Base-by-base conservation (phyloP, 2,888 invertebrate genomes). In the Machimus rusticus region DNA sequence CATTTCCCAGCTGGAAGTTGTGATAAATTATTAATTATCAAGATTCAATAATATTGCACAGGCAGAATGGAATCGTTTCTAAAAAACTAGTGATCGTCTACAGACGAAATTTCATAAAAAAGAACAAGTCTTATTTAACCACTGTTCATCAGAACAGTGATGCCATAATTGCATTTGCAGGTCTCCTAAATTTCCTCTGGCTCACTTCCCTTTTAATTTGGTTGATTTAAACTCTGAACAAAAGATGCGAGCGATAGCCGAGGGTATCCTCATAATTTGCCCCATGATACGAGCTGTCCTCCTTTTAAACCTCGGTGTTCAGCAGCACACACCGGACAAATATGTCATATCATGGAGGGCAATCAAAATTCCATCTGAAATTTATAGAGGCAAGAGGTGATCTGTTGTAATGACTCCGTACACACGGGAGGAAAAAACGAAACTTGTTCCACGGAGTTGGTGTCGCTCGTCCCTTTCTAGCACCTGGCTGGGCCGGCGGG, bases 341-440 rank as follows among this genome's bases (percentile, higher is more conserved):
- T 86, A 86, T 86, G 77, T 86, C 86, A 86, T 86, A 86, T 86
- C 86, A 77, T 77, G 77, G 55, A 51, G 57, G 77, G 86, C 86
- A 86, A 86, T 86, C 86, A 43, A 77, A 86, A 86, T 86, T 86
- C 86, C 77, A 86, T 85, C 74, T 85, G 85, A 85, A 85, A 85
- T 85, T 85, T 85, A 85, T 85, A 74, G 57, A 85, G 85, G 85
- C 74, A 74, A 85, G 85, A 79, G 43, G 46, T 43, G 79, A 74
- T 82, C 57, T 82, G 37, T 37, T 82, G 57, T 82, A 51, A 82
- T 81, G 81, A 81, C 57, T 28, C 51, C 57, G 19, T 57, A 23
- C 37, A n/a, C 19, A 82, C 34, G 19, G 39, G 14, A 28, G 66
- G 31, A 55, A 82, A 82, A 82, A 82, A 76, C 28, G 39, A 76